Conservation (phyloP, 2,113 vertebrate genomes). For the Apteryx owenii region DNA sequence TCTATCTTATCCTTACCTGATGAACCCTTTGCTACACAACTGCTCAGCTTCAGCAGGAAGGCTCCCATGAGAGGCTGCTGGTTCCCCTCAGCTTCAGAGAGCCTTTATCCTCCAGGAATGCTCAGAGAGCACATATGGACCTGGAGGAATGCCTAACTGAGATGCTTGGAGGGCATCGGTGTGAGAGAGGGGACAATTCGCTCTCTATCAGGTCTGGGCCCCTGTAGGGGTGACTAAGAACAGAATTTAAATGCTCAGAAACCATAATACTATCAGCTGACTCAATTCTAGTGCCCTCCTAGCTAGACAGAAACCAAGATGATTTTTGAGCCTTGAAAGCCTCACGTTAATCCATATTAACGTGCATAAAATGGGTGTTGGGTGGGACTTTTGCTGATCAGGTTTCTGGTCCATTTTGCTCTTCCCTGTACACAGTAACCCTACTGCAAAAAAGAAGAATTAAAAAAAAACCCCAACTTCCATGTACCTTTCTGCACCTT, state of each 20-base stretch:
- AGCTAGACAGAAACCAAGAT: background rate
- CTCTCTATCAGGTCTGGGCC: background rate
- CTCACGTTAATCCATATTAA: background rate
- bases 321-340: background rate
- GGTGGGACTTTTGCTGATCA: background rate
- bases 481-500: background rate
- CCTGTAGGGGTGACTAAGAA: background rate
- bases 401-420: background rate
- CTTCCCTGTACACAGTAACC: background rate
- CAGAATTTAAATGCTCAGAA: background rate
- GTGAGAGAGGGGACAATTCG: background rate
- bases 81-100: background rate
- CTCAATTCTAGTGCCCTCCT: background rate
- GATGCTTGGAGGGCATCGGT: background rate
- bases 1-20: background rate
- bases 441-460: background rate
- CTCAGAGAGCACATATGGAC: background rate
- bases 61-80: background rate
- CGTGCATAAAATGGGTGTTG: background rate
- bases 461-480: background rate
- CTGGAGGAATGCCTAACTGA: background rate
- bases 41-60: background rate
- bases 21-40: background rate
- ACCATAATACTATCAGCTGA: background rate
- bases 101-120: background rate